Evolutionary conservation across 2,113 vertebrate genomes (phyloP).

Genomic region (Oriolus oriolus): DNA sequence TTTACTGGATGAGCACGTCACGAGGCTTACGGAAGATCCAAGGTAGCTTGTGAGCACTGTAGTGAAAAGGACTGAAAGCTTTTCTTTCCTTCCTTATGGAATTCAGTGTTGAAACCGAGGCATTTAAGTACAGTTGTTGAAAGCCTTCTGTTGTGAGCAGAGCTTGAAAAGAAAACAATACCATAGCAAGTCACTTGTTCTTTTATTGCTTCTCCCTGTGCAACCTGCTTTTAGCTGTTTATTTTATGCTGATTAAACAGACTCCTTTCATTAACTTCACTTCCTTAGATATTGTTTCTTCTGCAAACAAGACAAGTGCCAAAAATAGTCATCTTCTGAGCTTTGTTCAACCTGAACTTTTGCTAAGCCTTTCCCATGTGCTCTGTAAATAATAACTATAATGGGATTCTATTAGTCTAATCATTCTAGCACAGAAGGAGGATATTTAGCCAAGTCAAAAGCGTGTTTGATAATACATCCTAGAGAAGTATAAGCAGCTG

Average conservation of each 20-base stretch:
- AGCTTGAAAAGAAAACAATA: constrained; percentile 51
- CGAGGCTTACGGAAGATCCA: background rate
- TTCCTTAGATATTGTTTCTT: constrained; percentile 61
- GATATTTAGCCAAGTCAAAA: background rate
- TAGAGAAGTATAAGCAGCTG: background rate
- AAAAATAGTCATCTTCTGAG: constrained; percentile 44
- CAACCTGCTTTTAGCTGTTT: constrained; percentile 52
- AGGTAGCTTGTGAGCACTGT: background rate
- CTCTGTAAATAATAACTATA: constrained; percentile 51
- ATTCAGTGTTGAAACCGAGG: background rate
- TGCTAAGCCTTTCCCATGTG: constrained; percentile 38
- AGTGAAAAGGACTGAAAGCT: background rate
- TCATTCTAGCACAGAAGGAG: background rate
- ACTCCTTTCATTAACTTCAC: constrained; percentile 49
- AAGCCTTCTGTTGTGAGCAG: constrained; percentile 57
- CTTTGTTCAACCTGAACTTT: constrained; percentile 43
- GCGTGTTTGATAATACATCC: background rate
- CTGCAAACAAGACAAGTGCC: constrained; percentile 21
- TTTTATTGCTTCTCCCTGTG: constrained; percentile 28
- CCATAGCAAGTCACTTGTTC: background rate
- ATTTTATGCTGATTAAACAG: constrained; percentile 59
- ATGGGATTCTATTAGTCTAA: constrained; percentile 32
- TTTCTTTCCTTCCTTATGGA: background rate
- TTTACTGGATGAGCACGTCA: background rate
- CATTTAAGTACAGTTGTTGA: constrained; percentile 54